Evolutionary conservation across 1,140 invertebrate genomes (phyloP).

Genomic region (Calliphora vicina): DNA sequence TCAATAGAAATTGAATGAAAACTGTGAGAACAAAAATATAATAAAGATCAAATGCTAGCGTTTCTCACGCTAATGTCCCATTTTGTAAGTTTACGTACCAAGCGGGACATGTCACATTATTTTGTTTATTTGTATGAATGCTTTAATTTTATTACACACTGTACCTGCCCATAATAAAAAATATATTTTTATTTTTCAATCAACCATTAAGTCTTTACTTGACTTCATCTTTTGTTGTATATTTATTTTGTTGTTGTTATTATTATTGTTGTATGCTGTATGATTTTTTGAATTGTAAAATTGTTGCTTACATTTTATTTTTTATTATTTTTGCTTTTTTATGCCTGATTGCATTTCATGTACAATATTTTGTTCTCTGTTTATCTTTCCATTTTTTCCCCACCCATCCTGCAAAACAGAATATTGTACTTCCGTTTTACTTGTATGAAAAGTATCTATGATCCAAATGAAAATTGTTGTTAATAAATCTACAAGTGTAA

Average conservation of each 20-base stretch:
- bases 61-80: too few species aligned
- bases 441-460: background rate
- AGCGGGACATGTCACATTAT: too few species aligned
- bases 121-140: too few species aligned
- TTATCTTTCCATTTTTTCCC: too few species aligned
- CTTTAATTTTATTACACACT: too few species aligned
- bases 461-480: background rate
- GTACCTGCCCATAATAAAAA: too few species aligned
- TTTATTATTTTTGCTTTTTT: background rate
- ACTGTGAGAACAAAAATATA: too few species aligned
- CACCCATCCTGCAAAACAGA: background rate
- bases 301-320: background rate
- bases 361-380: background rate
- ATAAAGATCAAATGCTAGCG: too few species aligned
- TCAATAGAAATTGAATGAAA: too few species aligned
- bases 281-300: conserved; percentile 24
- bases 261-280: conserved; percentile 6
- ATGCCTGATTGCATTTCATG: conserved; percentile 28
- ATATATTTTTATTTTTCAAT: background rate
- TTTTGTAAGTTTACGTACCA: too few species aligned
- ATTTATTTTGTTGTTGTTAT: conserved; percentile 17
- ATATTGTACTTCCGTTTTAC: background rate
- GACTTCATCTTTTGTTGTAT: conserved; percentile 31
- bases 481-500: background rate
- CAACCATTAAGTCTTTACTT: conserved; percentile 28